Evolutionary conservation across 2,888 invertebrate species (phyloP).

Genomic region (Thereva unica): DNA sequence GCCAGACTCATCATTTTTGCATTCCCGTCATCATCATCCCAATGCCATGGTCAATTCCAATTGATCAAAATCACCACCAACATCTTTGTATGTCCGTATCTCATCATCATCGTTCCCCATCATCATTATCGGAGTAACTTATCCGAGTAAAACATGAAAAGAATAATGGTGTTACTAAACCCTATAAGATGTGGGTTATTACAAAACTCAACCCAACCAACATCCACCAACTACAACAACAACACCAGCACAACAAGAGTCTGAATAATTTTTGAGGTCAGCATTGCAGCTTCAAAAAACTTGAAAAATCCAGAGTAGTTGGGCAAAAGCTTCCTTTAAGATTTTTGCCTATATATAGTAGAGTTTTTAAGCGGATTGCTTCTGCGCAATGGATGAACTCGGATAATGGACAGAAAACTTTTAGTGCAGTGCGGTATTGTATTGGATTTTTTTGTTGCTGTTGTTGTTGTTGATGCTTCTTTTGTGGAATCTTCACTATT

Average conservation of each 20-base stretch:
- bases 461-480: constrained; percentile 16
- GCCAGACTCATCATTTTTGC: too few species aligned
- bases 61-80: constrained; percentile 22
- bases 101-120: constrained; percentile 17
- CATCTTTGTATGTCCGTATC: constrained; percentile 12
- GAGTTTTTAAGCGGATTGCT: not conserved
- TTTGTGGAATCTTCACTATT: constrained; percentile 16
- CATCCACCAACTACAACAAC: too few species aligned
- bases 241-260: constrained; percentile 23
- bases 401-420: too few species aligned
- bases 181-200: too few species aligned
- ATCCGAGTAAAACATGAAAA: too few species aligned
- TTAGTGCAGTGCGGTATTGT: not conserved
- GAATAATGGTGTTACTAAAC: too few species aligned
- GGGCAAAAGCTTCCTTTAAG: constrained; percentile 19
- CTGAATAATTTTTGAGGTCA: constrained; percentile 40
- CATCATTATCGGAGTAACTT: not conserved
- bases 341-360: not conserved
- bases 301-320: not conserved
- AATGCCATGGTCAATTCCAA: constrained; percentile 28
- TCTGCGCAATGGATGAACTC: too few species aligned
- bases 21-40: constrained; percentile 17
- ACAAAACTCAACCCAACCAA: too few species aligned
- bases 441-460: constrained; percentile 7
- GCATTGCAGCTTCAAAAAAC: constrained; percentile 21